A percentile compares a stretch with the other conserved stretches of the same genome.
Evolutionary conservation across 2,888 invertebrate genomes (phyloP).

Genomic region (Leptinotarsa peninsularis): DNA sequence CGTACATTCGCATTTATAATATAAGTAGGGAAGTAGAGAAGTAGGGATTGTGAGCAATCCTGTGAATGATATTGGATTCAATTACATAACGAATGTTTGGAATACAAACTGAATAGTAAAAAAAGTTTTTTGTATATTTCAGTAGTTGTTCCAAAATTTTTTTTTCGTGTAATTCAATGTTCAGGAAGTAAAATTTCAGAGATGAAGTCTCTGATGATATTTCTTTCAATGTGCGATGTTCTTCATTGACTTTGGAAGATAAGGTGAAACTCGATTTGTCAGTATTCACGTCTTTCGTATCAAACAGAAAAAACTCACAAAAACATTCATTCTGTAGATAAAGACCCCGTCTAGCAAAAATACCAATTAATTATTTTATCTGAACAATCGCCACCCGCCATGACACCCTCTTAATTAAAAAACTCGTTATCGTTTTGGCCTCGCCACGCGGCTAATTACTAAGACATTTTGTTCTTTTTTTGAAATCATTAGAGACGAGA

Average conservation of each 20-base stretch:
- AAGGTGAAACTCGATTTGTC: not conserved
- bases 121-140: too few relatives aligned
- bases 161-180: too few relatives aligned
- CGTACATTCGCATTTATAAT: too few relatives aligned
- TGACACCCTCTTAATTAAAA: conserved; percentile 36
- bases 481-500: conserved; percentile 8
- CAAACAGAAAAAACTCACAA: not conserved
- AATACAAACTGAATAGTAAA: too few relatives aligned
- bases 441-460: conserved; percentile 19
- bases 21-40: too few relatives aligned
- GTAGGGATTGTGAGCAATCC: too few relatives aligned
- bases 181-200: too few relatives aligned
- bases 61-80: too few relatives aligned
- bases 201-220: too few relatives aligned
- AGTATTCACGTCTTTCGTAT: not conserved
- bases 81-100: too few relatives aligned
- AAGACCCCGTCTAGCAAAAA: conserved; percentile 4
- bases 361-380: conserved; percentile 34
- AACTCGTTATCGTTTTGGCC: conserved; percentile 20
- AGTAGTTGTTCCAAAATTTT: too few relatives aligned
- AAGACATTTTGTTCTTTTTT: conserved; percentile 14
- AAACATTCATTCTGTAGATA: not conserved
- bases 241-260: not conserved
- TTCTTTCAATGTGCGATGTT: too few relatives aligned
- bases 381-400: conserved; percentile 34